Evolutionary conservation across 2,888 invertebrate genomes (phyloP), one percentile per base, ranked within the genome.

Genomic region (Deilephila porcellus): DNA sequence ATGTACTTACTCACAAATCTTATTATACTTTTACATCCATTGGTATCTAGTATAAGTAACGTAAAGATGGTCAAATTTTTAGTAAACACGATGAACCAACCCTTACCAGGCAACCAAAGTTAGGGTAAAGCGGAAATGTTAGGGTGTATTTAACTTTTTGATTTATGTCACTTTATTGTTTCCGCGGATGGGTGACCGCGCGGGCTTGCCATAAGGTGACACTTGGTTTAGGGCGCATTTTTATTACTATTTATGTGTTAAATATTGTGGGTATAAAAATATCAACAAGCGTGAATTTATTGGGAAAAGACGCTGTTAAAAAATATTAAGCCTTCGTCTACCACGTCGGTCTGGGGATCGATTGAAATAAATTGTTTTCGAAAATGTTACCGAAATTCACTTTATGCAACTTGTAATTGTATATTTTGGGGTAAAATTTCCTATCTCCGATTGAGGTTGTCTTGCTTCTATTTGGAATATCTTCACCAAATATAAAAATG

Each of bases 111-210:
- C 67, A 25, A 67, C 17, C 17, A 80, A 81, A 83, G 81, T 82
- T 80, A 75, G 76, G 25, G 45, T 25, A 79, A 77, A 83, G 79
- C 81, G 83, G 83, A 84, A 85, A 84, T 84, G 80, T 74, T 71
- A n/a, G 84, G 86, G 86, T 90, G 88, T 90, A 90, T 91, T 90
- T 86, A 90, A 90, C 86, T 91, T 88, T 85, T 78, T 91, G 91
- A 91, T 91, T 91, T 91, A 91, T 90, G 86, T 83, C 85, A 89
- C 88, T 91, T 90, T 89, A 90, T 91, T 90, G 91, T 91, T 91
- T 91, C 86, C 81, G 84, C 75, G 81, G 84, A 52, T 67, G 77
- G 74, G 74, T 75, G 77, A 73, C 78, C 76, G 78, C 76, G 56
- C 7, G 56, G 19, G n/a, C 56, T 56, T 6, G 77, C 73, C 72